Evolutionary conservation across 2,113 vertebrate genomes (phyloP), one percentile per base, ranked within the genome.

Genomic region (Engraulis encrasicolus): DNA sequence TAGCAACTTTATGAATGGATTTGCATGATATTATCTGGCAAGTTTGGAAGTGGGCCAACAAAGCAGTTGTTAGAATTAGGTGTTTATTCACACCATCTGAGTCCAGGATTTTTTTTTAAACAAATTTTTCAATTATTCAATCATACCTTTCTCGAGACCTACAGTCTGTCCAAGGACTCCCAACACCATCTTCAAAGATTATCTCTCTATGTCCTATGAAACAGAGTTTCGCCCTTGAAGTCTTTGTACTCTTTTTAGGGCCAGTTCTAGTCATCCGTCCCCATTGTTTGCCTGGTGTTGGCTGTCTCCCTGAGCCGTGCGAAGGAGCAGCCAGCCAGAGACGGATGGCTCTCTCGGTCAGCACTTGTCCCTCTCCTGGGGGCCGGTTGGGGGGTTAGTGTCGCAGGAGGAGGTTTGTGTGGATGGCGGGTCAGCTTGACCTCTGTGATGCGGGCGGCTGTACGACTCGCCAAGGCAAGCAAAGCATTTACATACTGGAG

Each of bases 401-500:
- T n/a, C n/a, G n/a, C 11, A 27, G 11, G 1, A 23, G 84, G 77
- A 77, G 80, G 71, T 81, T 71, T 82, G 78, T 79, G 85, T 85
- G 88, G n/a, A n/a, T n/a, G n/a, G n/a, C n/a, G 81, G 78, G 85
- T 81, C 77, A 74, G 79, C 84, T 82, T 87, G 86, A 90, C 89
- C 89, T 86, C 87, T 31, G 23, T 83, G 45, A 37, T 83, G 71
- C 58, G 48, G 66, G 78, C 66, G 82, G 52, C 74, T 82, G 83
- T 79, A 78, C n/a, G 84, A 84, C 89, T 82, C 27, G 82, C 82
- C 50, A 27, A 66, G 71, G 71, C 80, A 79, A 52, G 58, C 7
- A 81, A 82, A 50, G 81, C 81, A 87, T 89, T 89, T 87, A 78
- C 84, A 86, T 87, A 87, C 80, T 4, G 31, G 83, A 20, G 78